phyloP scores from a whole-genome alignment of 1,140 invertebrate genomes.

The Nylanderia fulva region DNA sequence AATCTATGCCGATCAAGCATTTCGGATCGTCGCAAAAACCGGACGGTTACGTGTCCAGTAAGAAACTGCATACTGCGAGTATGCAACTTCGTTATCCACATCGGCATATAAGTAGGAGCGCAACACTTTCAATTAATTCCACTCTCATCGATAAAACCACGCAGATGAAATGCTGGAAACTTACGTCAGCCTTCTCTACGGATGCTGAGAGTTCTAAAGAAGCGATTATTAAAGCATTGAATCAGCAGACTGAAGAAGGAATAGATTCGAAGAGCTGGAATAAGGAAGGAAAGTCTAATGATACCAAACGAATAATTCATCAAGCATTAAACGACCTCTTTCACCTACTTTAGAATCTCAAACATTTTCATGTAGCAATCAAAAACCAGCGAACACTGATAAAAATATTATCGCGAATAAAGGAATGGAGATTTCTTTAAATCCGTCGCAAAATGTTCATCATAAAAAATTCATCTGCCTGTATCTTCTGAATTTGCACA shows the following conservation, averaged over 20 bases:
- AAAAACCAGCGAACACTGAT: neutral
- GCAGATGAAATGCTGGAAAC: neutral
- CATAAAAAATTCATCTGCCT: neutral
- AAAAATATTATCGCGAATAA: neutral
- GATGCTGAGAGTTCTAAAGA: neutral
- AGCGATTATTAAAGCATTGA: neutral
- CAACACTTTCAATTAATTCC: neutral
- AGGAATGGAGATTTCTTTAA: conserved; percentile 29
- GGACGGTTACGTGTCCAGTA: neutral
- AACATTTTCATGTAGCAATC: neutral
- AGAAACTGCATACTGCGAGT: conserved; percentile 25
- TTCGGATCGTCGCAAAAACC: neutral
- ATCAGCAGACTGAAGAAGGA: neutral
- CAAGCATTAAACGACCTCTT: neutral
- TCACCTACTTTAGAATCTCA: neutral
- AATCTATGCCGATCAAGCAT: neutral
- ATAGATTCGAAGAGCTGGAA: neutral
- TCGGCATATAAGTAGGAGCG: too few relatives aligned
- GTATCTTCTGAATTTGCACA: neutral
- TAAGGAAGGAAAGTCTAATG: neutral
- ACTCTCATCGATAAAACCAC: neutral
- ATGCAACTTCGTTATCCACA: neutral
- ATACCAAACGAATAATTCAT: neutral
- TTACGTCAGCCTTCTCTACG: neutral
- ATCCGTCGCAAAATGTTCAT: neutral